phyloP scores from a whole-genome alignment of 2,113 vertebrate genomes.

The Notarius quadriscutis region DNA sequence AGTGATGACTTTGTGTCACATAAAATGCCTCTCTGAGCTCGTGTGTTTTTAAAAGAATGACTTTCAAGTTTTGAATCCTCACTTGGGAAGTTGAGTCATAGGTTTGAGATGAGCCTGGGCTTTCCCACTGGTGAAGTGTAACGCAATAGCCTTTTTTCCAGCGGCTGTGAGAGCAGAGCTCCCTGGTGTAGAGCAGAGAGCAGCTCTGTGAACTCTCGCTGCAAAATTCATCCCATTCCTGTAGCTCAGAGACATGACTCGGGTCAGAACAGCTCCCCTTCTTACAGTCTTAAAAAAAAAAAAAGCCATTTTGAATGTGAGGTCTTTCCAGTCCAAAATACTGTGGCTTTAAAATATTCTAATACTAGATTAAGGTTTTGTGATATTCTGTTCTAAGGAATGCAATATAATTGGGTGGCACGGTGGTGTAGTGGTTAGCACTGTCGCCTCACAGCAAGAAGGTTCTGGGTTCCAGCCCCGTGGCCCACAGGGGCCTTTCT shows the following conservation, averaged over 20 bases:
- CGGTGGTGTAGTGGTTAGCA: no score
- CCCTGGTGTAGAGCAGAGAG: slow-evolving; percentile 41
- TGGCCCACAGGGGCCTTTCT: no score
- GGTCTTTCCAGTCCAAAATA: background rate
- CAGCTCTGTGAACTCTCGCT: slow-evolving; percentile 26
- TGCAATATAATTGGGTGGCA: background rate
- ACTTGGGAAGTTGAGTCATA: slow-evolving; percentile 31
- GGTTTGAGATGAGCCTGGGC: slow-evolving; percentile 25
- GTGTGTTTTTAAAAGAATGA: background rate
- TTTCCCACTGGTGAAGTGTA: slow-evolving; percentile 30
- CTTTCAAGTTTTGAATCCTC: slow-evolving; percentile 39
- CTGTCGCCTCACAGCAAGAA: no score
- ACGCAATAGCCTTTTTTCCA: slow-evolving; percentile 19
- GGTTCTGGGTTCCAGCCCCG: no score
- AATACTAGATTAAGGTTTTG: background rate
- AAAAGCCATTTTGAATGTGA: background rate
- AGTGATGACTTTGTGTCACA: background rate
- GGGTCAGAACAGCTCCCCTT: slow-evolving; percentile 11
- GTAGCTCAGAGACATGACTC: background rate
- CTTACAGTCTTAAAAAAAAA: background rate
- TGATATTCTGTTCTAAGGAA: background rate
- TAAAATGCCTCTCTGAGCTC: slow-evolving; percentile 1
- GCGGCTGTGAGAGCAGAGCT: slow-evolving; percentile 35
- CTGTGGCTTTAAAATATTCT: background rate
- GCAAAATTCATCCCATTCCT: background rate